A percentile compares a stretch with the other conserved stretches of the same genome.
Conservation (phyloP, 1,140 invertebrate genomes). For the Oedothorax gibbosus region DNA sequence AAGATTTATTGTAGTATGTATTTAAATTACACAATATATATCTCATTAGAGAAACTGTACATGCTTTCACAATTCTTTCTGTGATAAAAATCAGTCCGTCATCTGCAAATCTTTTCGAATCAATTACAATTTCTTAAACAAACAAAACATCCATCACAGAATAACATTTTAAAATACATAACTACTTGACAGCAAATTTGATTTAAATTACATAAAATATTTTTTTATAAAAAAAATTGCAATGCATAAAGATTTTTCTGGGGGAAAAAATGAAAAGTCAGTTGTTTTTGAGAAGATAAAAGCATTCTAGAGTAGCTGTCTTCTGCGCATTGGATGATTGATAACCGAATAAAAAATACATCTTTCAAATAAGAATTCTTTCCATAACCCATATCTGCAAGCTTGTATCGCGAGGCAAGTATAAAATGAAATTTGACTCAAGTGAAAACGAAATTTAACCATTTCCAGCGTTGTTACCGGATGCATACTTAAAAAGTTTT, state of each 20-base stretch:
- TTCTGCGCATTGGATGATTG: slow-evolving; percentile 45
- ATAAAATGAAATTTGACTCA: slow-evolving; percentile 16
- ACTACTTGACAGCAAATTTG: no score
- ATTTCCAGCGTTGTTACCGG: background rate
- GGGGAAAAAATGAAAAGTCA: background rate
- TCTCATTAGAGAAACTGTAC: no score
- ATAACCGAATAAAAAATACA: slow-evolving; percentile 47
- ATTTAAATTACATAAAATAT: no score
- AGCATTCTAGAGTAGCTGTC: slow-evolving; percentile 57
- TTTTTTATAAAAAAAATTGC: slow-evolving; percentile 1
- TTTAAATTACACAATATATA: no score
- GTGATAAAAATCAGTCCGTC: no score
- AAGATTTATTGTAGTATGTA: no score
- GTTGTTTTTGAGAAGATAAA: slow-evolving; percentile 47
- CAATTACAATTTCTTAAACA: no score
- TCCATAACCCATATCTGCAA: slow-evolving; percentile 27
- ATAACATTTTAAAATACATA: no score
- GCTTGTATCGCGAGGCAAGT: background rate
- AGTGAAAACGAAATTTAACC: background rate
- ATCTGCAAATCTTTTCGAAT: no score
- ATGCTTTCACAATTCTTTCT: no score
- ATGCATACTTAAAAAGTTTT: no score
- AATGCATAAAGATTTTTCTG: background rate
- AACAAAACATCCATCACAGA: no score
- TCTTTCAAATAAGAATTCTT: background rate